Evolutionary conservation across 1,140 invertebrate genomes (phyloP), one percentile per base, ranked within the genome.

Genomic region (Mercenaria mercenaria): DNA sequence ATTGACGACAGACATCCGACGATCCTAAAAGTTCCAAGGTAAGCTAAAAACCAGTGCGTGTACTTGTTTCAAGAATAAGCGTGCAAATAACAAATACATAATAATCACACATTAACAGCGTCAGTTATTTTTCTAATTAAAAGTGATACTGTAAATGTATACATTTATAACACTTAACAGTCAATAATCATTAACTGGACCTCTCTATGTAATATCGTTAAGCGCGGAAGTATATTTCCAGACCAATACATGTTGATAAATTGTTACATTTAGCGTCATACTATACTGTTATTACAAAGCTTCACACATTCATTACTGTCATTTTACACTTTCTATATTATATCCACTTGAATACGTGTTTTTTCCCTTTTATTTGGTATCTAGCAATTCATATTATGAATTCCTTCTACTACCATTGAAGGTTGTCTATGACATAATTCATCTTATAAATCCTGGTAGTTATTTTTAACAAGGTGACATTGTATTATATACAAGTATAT

Each of bases 271-370:
- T 15, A 29, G n/a, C 59, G 59, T 64, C 59, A 64, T 64, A 26
- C 15, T 29, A 64, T 29, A 26, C 59, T 23, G 20, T 2, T 56
- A 23, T 64, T 64, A 15, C 26, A 29, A 64, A 64, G 26, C 10
- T 64, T 26, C 59, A 64, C 59, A 64, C 59, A 64, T 64, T 64
- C 23, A 64, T 64, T 64, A 64, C 20, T 64, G 59, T 64, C 59
- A 64, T n/a, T 10, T 64, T 10, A 64, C 59, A 29, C n/a, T 64
- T 64, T 64, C 59, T 64, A 29, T 64, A 26, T 64, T 64, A 64
- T 56, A 56, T 56, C 52, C 20, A 56, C 20, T 56, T 56, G 52
- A 56, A 23, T 56, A 56, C 52, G 20, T 56, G 15, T 13, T 47
- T 13, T 56, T 56, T 56, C 52, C n/a, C n/a, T n/a, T n/a, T 56